A percentile compares a stretch with the other conserved stretches of the same genome.
phyloP scores from a whole-genome alignment of 2,888 invertebrate species.

The Eupithecia exiguata region DNA sequence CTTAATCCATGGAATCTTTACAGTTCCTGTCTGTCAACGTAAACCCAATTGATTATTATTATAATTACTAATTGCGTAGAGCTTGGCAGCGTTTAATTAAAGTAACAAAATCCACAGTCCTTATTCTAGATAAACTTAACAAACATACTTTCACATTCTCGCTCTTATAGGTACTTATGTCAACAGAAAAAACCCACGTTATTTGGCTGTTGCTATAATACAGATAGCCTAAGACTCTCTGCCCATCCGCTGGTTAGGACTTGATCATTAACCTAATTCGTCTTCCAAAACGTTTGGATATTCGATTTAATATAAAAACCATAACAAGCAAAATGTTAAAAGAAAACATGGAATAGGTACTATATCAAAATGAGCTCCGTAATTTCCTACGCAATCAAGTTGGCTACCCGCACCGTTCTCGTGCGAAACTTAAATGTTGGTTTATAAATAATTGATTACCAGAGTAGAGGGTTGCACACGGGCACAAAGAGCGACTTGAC shows the following conservation, averaged over 20 bases:
- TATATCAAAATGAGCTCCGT: slow-evolving; percentile 6
- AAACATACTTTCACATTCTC: too few relatives aligned
- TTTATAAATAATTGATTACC: slow-evolving; percentile 48
- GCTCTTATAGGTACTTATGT: neutral
- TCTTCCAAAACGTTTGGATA: neutral
- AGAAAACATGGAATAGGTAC: neutral
- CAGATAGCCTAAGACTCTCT: neutral
- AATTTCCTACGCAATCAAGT: slow-evolving; percentile 18
- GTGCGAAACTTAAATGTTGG: slow-evolving; percentile 41
- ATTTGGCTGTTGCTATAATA: neutral
- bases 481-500: slow-evolving; percentile 30
- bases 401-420: slow-evolving; percentile 17
- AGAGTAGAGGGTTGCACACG: slow-evolving; percentile 31
- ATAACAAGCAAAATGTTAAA: neutral
- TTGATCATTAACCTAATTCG: neutral
- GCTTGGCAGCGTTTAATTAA: too few relatives aligned
- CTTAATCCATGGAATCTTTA: neutral
- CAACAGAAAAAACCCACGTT: neutral
- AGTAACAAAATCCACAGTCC: too few relatives aligned
- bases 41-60: too few relatives aligned
- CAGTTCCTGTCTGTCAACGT: neutral
- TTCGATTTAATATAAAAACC: too few relatives aligned
- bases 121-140: too few relatives aligned
- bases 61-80: too few relatives aligned
- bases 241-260: neutral